Percentiles rank a stretch among this genome's conserved stretches.
Conservation (phyloP, 2,113 vertebrate species). For the Calidris pugnax region DNA sequence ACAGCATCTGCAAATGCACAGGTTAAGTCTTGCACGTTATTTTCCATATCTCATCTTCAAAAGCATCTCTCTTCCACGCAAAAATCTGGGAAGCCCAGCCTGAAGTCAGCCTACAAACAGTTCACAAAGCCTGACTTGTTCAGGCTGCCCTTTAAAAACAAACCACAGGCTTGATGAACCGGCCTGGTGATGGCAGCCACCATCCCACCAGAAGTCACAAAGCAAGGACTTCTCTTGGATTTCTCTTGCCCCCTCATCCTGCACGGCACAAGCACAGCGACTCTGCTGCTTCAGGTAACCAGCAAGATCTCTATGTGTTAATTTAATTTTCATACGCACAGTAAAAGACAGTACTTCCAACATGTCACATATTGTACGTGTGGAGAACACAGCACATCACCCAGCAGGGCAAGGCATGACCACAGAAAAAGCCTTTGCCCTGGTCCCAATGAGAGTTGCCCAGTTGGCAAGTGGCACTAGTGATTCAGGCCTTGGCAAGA, state of each 20-base stretch:
- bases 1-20: not conserved
- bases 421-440: not conserved
- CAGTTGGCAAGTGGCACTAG: fast-evolving
- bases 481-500: not conserved
- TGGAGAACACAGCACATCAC: not conserved
- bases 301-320: fast-evolving
- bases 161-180: not conserved
- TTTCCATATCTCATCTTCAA: not conserved
- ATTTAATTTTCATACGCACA: fast-evolving
- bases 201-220: not conserved
- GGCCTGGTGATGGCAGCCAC: not conserved
- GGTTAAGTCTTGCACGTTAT: not conserved
- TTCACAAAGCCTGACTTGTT: not conserved
- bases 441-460: not conserved
- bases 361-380: fast-evolving
- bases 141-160: not conserved
- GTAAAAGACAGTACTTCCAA: not conserved
- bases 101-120: not conserved
- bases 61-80: not conserved
- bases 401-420: not conserved
- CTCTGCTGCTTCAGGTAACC: not conserved
- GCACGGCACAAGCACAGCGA: fast-evolving
- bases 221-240: too few relatives aligned
- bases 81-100: not conserved
- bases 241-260: not conserved